phyloP scores from a whole-genome alignment of 2,888 invertebrate species.

The Troides aeacus region DNA sequence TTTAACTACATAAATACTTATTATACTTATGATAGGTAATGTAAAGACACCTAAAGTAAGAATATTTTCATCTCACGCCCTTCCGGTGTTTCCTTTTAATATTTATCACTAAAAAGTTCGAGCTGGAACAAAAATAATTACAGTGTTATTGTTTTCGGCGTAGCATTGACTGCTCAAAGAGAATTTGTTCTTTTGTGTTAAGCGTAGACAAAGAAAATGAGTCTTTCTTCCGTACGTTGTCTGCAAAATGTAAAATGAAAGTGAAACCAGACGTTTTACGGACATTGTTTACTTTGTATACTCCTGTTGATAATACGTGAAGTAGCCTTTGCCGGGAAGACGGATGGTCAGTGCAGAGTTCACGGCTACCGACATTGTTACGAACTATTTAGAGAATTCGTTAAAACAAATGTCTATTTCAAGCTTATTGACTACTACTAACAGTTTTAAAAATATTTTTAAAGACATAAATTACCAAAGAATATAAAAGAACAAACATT shows the following conservation, averaged over 20 bases:
- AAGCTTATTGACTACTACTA: background rate
- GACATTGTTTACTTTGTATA: conserved; percentile 31
- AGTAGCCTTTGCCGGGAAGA: conserved; percentile 58
- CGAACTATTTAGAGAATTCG: conserved; percentile 70
- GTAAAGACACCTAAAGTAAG: background rate
- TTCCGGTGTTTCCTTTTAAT: background rate
- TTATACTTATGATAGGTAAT: too few species aligned
- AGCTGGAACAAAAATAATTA: conserved; percentile 9
- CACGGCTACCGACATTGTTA: conserved; percentile 70
- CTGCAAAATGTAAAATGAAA: conserved; percentile 34
- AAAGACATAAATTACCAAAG: background rate
- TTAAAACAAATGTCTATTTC: conserved; percentile 58
- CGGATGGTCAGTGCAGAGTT: conserved; percentile 50
- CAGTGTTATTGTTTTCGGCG: conserved; percentile 16
- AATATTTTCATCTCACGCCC: background rate
- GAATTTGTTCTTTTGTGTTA: conserved; percentile 19
- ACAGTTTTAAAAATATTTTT: background rate
- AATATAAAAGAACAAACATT: background rate
- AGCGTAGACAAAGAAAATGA: conserved; percentile 19
- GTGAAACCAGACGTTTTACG: conserved; percentile 31
- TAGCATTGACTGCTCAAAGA: conserved; percentile 2
- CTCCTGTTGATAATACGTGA: conserved; percentile 27
- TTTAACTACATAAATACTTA: too few species aligned
- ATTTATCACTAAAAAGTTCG: background rate
- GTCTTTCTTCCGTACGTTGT: conserved; percentile 17